Evolutionary conservation across 2,888 invertebrate species (phyloP).

Genomic region (Dasypolia templi): DNA sequence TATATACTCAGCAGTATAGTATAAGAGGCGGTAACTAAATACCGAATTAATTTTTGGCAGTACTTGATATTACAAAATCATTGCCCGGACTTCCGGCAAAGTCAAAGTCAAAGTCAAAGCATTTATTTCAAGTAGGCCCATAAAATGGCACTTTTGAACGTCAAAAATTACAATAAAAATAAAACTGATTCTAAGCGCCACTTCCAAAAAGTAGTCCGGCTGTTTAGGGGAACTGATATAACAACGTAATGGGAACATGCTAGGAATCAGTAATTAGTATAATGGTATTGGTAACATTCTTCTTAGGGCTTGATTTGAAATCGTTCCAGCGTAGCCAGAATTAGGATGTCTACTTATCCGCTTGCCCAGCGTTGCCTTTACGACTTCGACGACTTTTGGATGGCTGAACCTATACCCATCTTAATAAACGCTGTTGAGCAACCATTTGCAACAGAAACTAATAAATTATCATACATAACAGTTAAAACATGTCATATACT

Average conservation of each 20-base stretch:
- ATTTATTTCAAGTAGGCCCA: no score
- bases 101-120: no score
- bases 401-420: no score
- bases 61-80: constrained; percentile 13
- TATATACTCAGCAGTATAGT: not conserved
- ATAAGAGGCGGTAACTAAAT: constrained; percentile 2
- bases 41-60: constrained; percentile 7
- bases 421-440: not conserved
- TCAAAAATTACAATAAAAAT: no score
- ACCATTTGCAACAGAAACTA: constrained; percentile 11
- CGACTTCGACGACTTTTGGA: not conserved
- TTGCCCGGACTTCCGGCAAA: constrained; percentile 5
- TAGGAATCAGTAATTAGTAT: constrained; percentile 8
- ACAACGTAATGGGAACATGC: constrained; percentile 16
- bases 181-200: no score
- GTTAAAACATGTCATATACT: not conserved
- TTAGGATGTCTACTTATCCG: no score
- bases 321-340: fast-evolving
- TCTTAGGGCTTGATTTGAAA: not conserved
- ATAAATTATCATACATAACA: constrained; percentile 5
- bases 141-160: no score
- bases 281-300: not conserved
- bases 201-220: no score
- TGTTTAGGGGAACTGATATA: constrained; percentile 11
- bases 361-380: not conserved